Base-by-base conservation (phyloP, 37 sponge, comb jelly and placozoan species). In the Haliclona indistincta region DNA sequence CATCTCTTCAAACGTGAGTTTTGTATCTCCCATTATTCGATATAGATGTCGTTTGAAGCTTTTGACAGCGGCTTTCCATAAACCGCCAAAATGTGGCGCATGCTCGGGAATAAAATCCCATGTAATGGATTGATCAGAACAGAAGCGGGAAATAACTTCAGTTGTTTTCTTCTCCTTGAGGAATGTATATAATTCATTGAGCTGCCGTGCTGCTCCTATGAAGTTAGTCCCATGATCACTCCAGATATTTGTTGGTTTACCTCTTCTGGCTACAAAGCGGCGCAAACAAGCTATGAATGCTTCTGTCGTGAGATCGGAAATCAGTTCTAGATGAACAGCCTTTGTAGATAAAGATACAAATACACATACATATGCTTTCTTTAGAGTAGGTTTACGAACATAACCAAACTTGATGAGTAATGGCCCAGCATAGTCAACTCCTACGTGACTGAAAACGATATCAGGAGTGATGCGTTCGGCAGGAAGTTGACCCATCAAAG, bases 381-480 rank as follows among this genome's bases (percentile, higher is more conserved):
- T 54, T 25, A 44, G 28, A 25, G 52, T 51, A 30, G 49, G 68
- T 56, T 64, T 72, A 38, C 67, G 63, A 19, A 63, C 41, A 34
- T 23, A 55, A 25, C 58, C 79, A 43, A 25, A 54, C 45, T 84
- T 84, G 64, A 70, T 49, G 30, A 62, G 52, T 3, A 76, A 33
- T 52, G 81, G 81, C 32, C 88, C 77, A 33, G 88, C 88, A 70
- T 75, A 87, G 66, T 87, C 88, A 5, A 87, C 56, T 38, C 77
- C 79, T 53, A 72, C 67, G 23, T 54, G 17, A 17, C 38, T 38
- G 43, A 85, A 85, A 19, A 43, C 68, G 2, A 37, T 6, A 40
- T 67, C 68, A 41, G 73, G 68, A 1, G 68, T 66, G 20, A 73
- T 49, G 11, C 79, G 58, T 54, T 77, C 51, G 15, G 13, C 13